phyloP scores from a whole-genome alignment of 2,888 invertebrate genomes.

The Amiota minor region DNA sequence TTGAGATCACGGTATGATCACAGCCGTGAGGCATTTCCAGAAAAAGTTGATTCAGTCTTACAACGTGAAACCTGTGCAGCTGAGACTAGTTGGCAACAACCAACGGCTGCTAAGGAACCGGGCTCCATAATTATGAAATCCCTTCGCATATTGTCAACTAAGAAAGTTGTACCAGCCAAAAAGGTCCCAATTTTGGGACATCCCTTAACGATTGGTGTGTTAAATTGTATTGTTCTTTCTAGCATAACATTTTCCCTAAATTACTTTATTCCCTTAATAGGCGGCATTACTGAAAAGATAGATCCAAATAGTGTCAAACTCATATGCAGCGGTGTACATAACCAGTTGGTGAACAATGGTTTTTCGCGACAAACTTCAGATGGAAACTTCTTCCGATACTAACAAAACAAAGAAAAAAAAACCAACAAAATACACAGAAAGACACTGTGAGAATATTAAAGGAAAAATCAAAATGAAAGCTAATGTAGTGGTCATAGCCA shows the following conservation, averaged over 20 bases:
- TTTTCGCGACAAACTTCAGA: constrained; percentile 85
- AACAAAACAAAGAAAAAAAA: constrained; percentile 52
- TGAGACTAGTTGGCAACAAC: constrained; percentile 50
- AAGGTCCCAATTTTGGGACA: constrained; percentile 72
- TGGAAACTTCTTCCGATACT: constrained; percentile 82
- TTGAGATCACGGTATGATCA: constrained; percentile 81
- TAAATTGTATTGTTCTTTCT: no score
- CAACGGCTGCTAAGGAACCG: constrained; percentile 46
- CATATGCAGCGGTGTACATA: constrained; percentile 87
- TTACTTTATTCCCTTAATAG: constrained; percentile 56
- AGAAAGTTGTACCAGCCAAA: constrained; percentile 68
- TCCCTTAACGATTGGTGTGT: constrained; percentile 74
- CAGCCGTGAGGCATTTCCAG: constrained; percentile 78
- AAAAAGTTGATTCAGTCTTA: constrained; percentile 78
- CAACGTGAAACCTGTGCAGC: constrained; percentile 80
- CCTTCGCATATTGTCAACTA: constrained; percentile 81
- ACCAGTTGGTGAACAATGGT: constrained; percentile 86
- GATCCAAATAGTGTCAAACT: constrained; percentile 84
- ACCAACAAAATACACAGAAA: not conserved
- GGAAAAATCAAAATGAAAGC: not conserved
- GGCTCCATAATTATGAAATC: constrained; percentile 69
- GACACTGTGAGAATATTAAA: not conserved
- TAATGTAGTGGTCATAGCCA: not conserved
- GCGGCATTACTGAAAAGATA: constrained; percentile 78
- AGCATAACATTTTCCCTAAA: not conserved